Percentiles rank a stretch among this genome's conserved stretches.
These are phyloP conservation scores for Chaetops frenatus DNA, from an alignment of 2,113 vertebrate genomes.

Conservation along the genomic window DNA sequence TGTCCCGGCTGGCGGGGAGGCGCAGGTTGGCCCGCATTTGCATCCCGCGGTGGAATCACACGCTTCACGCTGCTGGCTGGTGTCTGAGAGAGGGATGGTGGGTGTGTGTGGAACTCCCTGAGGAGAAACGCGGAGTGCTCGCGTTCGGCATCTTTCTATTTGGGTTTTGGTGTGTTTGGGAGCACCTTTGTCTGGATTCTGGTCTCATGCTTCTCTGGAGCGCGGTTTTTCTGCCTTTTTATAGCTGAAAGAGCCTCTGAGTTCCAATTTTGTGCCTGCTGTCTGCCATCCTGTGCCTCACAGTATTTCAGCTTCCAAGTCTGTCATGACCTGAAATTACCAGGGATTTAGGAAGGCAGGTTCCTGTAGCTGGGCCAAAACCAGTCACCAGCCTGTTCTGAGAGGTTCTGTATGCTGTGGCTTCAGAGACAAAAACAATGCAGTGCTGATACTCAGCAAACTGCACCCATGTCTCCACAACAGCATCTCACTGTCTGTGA, in stretches of 20 bases:
- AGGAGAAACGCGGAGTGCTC: not conserved
- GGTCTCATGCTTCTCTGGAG: not conserved
- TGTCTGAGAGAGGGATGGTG: not conserved
- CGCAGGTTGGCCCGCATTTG: not conserved
- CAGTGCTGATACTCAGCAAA: not conserved
- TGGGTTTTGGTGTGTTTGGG: not conserved
- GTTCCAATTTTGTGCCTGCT: not conserved
- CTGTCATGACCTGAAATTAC: not conserved
- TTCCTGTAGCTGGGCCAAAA: not conserved
- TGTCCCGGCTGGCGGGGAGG: not conserved
- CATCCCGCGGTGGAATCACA: not conserved
- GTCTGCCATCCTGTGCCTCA: not conserved
- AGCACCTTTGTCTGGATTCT: not conserved
- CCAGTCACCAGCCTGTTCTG: not conserved
- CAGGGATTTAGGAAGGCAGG: not conserved
- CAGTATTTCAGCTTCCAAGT: not conserved
- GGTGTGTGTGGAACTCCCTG: not conserved
- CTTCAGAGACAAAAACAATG: not conserved
- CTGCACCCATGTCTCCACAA: not conserved
- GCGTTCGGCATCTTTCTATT: not conserved
- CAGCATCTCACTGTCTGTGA: not conserved
- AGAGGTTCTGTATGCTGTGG: not conserved
- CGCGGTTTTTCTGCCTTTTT: not conserved
- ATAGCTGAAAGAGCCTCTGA: too few species aligned
- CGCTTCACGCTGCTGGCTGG: not conserved